Percentiles rank a stretch among this genome's conserved stretches.
These are phyloP conservation scores for Lypha dubia DNA, from an alignment of 2,888 invertebrate species.

Conservation along the genomic window DNA sequence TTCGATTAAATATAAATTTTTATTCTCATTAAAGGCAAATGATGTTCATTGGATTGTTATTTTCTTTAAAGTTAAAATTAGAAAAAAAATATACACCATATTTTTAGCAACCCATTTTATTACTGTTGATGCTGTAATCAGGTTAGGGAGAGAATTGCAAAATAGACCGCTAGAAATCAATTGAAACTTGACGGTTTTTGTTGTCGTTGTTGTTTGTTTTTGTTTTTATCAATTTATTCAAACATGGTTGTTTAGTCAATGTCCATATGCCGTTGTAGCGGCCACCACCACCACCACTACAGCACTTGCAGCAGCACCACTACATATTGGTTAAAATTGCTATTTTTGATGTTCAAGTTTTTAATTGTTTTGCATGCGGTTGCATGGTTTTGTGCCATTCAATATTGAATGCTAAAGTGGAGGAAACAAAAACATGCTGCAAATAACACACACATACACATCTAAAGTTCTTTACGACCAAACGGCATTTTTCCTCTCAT, in stretches of 20 bases:
- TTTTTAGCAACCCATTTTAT: neutral
- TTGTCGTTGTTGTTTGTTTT: no score
- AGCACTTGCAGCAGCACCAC: constrained; percentile 11
- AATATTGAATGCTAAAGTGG: constrained; percentile 27
- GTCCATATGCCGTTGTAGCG: neutral
- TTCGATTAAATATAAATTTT: neutral
- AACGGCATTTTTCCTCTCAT: neutral
- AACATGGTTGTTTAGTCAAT: constrained; percentile 35
- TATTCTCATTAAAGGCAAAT: neutral
- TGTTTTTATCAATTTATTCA: constrained; percentile 8
- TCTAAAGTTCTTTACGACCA: neutral
- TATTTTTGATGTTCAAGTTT: constrained; percentile 46
- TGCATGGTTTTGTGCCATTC: constrained; percentile 29
- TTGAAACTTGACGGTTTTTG: no score
- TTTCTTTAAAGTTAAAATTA: neutral
- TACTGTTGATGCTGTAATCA: neutral
- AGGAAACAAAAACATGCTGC: constrained; percentile 3
- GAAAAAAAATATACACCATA: neutral
- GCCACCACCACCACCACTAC: constrained; percentile 27
- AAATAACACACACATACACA: neutral
- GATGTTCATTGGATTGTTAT: neutral
- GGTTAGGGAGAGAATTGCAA: constrained; percentile 24
- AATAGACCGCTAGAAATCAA: constrained; percentile 62
- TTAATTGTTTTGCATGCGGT: constrained; percentile 70
- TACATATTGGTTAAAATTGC: constrained; percentile 22